These are phyloP conservation scores for Calliphora vomitoria DNA, from an alignment of 2,888 invertebrate genomes.

Conservation along the genomic window DNA sequence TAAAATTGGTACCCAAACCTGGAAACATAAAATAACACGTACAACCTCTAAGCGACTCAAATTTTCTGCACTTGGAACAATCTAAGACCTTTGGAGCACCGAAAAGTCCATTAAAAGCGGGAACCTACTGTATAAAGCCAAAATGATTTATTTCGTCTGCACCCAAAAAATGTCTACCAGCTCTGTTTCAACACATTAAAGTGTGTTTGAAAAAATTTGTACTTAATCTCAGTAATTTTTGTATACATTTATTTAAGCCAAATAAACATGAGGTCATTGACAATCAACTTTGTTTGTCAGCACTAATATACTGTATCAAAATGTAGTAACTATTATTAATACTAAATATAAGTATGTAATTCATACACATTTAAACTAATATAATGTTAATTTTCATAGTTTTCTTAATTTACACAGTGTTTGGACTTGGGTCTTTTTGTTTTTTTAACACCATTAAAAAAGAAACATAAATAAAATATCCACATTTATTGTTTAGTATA, in stretches of 20 bases:
- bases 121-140: too few species aligned
- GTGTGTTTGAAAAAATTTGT: slow-evolving; percentile 7
- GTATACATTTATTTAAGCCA: slow-evolving; percentile 38
- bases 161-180: background rate
- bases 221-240: slow-evolving; percentile 52
- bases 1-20: too few species aligned
- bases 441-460: slow-evolving; percentile 29
- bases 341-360: background rate
- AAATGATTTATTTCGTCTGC: too few species aligned
- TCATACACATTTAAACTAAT: slow-evolving; percentile 24
- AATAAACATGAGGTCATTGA: slow-evolving; percentile 67
- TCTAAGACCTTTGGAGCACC: too few species aligned
- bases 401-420: slow-evolving; percentile 12
- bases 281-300: slow-evolving; percentile 46
- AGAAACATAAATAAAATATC: background rate
- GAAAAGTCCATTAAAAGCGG: too few species aligned
- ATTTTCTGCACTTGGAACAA: too few species aligned
- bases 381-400: slow-evolving; percentile 55
- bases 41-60: too few species aligned
- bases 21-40: too few species aligned
- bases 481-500: slow-evolving; percentile 1
- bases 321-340: background rate
- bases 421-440: slow-evolving; percentile 12
- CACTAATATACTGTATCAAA: background rate
- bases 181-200: slow-evolving; percentile 9